phyloP scores from a whole-genome alignment of 2,797 vertebrate species.

The Balearica regulorum region DNA sequence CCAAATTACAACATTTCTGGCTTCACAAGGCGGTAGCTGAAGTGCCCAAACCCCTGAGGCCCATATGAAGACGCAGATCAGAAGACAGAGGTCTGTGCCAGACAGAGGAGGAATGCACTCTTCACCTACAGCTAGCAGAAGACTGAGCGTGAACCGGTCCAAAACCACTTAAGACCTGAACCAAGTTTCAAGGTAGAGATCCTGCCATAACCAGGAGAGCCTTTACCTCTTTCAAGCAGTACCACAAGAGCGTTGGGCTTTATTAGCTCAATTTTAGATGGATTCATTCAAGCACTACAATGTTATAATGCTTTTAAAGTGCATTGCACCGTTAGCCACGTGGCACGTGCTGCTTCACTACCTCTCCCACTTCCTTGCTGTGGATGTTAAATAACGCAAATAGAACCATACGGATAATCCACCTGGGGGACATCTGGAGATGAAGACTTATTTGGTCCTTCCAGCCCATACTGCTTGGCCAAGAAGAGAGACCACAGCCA shows the following conservation, averaged over 20 bases:
- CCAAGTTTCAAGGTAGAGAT: not conserved
- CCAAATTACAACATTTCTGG: not conserved
- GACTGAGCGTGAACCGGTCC: not conserved
- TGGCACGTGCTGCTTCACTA: fast-evolving
- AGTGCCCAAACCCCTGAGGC: not conserved
- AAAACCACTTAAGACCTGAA: not conserved
- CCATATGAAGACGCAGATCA: not conserved
- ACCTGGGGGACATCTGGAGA: not conserved
- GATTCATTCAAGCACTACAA: fast-evolving
- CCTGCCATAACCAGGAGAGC: not conserved
- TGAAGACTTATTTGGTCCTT: not conserved
- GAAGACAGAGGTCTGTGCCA: not conserved
- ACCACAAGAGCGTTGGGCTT: fast-evolving
- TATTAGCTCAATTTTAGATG: not conserved
- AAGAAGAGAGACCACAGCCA: not conserved
- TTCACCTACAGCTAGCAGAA: not conserved
- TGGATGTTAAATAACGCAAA: fast-evolving
- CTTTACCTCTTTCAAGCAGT: not conserved
- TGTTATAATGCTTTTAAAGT: not conserved
- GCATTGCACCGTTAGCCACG: not conserved
- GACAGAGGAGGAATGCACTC: not conserved
- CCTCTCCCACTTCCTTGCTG: not conserved
- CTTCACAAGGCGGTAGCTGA: not conserved
- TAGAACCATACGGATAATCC: not conserved
- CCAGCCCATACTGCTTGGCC: not conserved